Base-by-base conservation (phyloP, 2,797 vertebrate species). In the Salmo trutta region DNA sequence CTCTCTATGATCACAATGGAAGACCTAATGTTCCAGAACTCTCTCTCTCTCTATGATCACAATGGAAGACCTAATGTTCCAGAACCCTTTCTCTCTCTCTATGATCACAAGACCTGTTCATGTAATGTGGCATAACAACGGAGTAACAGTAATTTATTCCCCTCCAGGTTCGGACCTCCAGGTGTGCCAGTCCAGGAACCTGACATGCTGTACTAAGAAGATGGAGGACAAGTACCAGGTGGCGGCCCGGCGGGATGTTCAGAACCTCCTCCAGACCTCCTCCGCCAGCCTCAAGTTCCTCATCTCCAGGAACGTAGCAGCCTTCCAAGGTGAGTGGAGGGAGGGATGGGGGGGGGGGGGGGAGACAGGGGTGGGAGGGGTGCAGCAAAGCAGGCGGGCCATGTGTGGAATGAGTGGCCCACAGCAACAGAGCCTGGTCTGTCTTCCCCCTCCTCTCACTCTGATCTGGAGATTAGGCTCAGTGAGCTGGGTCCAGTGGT, bases 131-230 rank as follows among this genome's bases (percentile, higher is more conserved):
- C 72, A 15, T 14, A 10, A 36, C 31, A 31, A 3, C 8, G 47
- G 10, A 12, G 10, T 14, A 41, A 24, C 31, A 24, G 52, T 17
- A 24, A 5, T 17, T 71, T 79, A 79, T 21, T 21, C 77, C 24
- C 71, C 71, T 21, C 27, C 16, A 98, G 97, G 94, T 77, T 81
- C 79, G 69, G 95, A 96, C 84, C 95, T 97, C 68, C 96, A 96
- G 86, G 94, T 98, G 77, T 98, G 96, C 84, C 66, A 65, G 67
- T 93, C 94, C 73, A 92, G 88, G 86, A 95, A 92, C 82, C 75
- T 90, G 78, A 96, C 95, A 0, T 98, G 97, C 83, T 98, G 97
- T 88, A 96, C 95, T 75, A 97, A 91, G 85, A 96, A 94, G 90
- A 96, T 96, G 94, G 96, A 97, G 86, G 95, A 97, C 82, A 90